Evolutionary conservation across 2,797 vertebrate genomes (phyloP).

Genomic region (Dromococcyx pavoninus): DNA sequence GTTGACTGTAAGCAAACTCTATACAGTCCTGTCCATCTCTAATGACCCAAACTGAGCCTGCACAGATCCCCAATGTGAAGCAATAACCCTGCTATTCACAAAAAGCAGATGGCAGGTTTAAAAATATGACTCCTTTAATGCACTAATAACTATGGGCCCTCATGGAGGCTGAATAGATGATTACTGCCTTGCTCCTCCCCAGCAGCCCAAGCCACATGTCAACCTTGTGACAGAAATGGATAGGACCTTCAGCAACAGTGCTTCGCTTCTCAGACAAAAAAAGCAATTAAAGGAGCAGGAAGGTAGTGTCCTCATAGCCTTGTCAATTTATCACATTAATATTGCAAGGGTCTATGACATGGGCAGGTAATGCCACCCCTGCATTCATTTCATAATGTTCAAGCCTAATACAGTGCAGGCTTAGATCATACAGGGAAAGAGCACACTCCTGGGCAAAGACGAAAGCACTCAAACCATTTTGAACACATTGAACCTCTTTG

Average conservation of each 20-base stretch:
- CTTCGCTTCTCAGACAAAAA: background rate
- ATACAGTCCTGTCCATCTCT: background rate
- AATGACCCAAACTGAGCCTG: background rate
- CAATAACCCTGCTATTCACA: background rate
- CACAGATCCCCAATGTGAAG: background rate
- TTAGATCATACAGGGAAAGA: background rate
- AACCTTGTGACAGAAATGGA: background rate
- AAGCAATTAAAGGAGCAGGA: background rate
- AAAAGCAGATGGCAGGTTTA: background rate
- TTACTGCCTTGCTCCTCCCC: background rate
- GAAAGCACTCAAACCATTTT: background rate
- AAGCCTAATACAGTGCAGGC: background rate
- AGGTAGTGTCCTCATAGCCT: background rate
- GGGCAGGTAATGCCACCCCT: background rate
- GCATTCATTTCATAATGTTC: background rate
- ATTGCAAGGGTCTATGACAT: background rate
- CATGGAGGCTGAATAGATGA: background rate
- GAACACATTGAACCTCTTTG: background rate
- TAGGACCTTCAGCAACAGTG: background rate
- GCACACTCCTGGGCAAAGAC: background rate
- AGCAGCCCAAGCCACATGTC: background rate
- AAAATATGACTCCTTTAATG: background rate
- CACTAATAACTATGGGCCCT: background rate
- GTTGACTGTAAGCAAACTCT: background rate
- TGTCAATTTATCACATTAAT: background rate